Percentiles rank a stretch among this genome's conserved stretches.
Evolutionary conservation across 2,888 invertebrate genomes (phyloP).

Genomic region (Lysandra coridon): DNA sequence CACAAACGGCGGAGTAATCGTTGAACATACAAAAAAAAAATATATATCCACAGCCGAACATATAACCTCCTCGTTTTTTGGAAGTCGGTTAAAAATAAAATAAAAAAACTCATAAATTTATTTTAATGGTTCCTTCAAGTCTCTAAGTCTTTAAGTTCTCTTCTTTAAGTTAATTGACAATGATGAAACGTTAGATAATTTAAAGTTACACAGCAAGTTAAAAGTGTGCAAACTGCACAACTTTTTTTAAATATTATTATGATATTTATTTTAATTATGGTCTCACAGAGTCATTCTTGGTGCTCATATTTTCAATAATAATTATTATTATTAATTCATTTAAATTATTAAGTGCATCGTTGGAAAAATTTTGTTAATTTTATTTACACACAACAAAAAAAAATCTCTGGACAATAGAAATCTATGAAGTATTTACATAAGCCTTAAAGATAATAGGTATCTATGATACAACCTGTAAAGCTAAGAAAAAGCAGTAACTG

Average conservation of each 20-base stretch:
- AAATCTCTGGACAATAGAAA: background rate
- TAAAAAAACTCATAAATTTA: background rate
- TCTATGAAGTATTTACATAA: background rate
- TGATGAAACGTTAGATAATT: background rate
- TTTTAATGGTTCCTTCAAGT: background rate
- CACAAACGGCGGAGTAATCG: too few relatives aligned
- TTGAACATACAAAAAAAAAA: too few relatives aligned
- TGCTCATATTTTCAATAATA: too few relatives aligned
- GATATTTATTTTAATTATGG: too few relatives aligned
- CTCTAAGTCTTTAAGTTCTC: too few relatives aligned
- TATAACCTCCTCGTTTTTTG: too few relatives aligned
- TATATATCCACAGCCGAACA: too few relatives aligned
- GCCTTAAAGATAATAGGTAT: background rate
- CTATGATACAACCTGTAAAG: background rate
- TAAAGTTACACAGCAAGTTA: background rate
- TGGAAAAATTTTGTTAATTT: background rate
- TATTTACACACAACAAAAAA: background rate
- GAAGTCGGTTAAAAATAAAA: too few relatives aligned
- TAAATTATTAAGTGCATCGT: background rate
- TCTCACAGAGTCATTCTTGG: too few relatives aligned
- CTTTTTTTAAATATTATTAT: background rate
- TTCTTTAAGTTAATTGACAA: background rate
- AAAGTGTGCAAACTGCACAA: background rate
- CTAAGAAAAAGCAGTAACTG: background rate
- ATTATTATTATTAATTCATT: too few relatives aligned